Percentiles rank a stretch among this genome's conserved stretches.
These are phyloP conservation scores for Periophthalmus modestus DNA, from an alignment of 2,113 vertebrate species.

Conservation along the genomic window DNA sequence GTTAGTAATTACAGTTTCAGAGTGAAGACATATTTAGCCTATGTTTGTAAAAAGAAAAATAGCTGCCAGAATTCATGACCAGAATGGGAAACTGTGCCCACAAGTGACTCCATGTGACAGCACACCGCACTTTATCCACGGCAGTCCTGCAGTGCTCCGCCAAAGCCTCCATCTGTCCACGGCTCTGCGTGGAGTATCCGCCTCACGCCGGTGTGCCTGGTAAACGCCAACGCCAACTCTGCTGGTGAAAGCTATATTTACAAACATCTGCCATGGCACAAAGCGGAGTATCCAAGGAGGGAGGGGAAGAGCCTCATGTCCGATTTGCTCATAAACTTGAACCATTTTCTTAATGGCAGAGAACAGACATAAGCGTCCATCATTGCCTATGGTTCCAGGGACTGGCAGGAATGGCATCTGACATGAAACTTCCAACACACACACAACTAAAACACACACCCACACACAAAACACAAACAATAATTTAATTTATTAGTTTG, in stretches of 20 bases:
- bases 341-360: neutral
- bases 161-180: slow-evolving; percentile 77
- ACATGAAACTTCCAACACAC: neutral
- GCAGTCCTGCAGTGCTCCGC: slow-evolving; percentile 66
- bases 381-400: neutral
- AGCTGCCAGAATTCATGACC: neutral
- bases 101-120: slow-evolving; percentile 77
- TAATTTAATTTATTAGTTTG: slow-evolving; percentile 40
- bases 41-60: neutral
- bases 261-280: slow-evolving; percentile 73
- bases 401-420: neutral
- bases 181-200: slow-evolving; percentile 62
- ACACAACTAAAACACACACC: neutral
- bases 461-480: neutral
- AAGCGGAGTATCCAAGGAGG: slow-evolving; percentile 24
- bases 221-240: slow-evolving; percentile 68
- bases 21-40: neutral
- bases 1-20: neutral
- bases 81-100: slow-evolving; percentile 24
- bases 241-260: slow-evolving; percentile 81
- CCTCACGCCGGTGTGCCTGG: slow-evolving; percentile 51
- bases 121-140: slow-evolving; percentile 66
- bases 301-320: slow-evolving; percentile 9
- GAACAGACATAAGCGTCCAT: neutral
- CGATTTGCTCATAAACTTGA: slow-evolving; percentile 1